Evolutionary conservation across 2,888 invertebrate genomes (phyloP).

Genomic region (Allolobophora icterica): DNA sequence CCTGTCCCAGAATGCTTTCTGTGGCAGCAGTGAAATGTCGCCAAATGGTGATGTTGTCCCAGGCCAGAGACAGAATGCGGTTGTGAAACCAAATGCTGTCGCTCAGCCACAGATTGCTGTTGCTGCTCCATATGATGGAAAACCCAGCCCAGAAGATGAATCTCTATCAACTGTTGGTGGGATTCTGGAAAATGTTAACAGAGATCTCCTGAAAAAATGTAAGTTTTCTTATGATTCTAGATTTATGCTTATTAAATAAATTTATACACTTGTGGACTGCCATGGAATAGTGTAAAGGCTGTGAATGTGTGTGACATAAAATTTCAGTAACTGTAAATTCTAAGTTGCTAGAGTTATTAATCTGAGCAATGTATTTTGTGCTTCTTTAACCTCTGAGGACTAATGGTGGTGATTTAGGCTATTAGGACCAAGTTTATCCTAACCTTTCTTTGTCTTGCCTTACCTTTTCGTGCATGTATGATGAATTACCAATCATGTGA

Average conservation of each 20-base stretch:
- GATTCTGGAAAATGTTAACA: background rate
- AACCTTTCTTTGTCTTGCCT: too few species aligned
- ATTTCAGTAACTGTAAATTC: background rate
- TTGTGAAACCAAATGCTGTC: background rate
- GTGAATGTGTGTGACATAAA: background rate
- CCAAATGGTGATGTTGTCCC: background rate
- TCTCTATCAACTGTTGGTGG: background rate
- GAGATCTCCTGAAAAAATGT: background rate
- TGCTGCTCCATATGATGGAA: background rate
- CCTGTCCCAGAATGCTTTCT: constrained; percentile 5
- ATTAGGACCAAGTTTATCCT: background rate
- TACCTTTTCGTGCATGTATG: too few species aligned
- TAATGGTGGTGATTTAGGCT: background rate
- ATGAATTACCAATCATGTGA: too few species aligned
- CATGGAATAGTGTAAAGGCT: background rate
- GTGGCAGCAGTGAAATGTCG: background rate
- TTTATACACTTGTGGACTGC: background rate
- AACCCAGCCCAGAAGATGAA: background rate
- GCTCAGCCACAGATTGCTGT: constrained; percentile 6
- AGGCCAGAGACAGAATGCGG: background rate
- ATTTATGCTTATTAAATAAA: background rate
- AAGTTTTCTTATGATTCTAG: background rate
- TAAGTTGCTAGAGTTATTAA: background rate
- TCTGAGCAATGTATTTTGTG: too few species aligned
- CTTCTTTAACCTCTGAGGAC: background rate